Conservation (phyloP, 2,113 vertebrate species). For the Pollachius pollachius region DNA sequence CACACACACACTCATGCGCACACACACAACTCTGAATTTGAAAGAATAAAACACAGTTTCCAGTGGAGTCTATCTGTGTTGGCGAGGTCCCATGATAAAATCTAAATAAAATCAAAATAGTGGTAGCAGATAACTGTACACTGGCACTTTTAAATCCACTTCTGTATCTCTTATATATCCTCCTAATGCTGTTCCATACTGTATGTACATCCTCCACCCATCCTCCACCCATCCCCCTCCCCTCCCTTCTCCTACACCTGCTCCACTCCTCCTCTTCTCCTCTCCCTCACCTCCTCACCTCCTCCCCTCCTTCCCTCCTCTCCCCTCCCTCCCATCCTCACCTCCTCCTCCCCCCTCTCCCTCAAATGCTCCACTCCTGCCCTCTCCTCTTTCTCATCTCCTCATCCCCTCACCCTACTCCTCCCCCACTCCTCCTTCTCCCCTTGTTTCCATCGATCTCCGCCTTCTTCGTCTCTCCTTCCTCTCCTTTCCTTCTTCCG, state of each 20-base stretch:
- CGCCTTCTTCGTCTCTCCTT: not conserved
- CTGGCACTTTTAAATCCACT: no score
- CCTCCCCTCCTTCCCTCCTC: no score
- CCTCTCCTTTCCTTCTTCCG: not conserved
- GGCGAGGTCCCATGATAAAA: no score
- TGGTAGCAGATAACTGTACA: no score
- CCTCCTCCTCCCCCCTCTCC: not conserved
- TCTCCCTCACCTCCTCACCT: not conserved
- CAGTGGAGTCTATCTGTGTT: no score
- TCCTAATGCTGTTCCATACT: not conserved
- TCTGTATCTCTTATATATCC: not conserved
- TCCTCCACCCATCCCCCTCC: not conserved
- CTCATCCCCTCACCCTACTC: not conserved
- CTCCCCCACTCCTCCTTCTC: constrained; percentile 1
- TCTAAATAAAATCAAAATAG: no score
- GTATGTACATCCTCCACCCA: not conserved
- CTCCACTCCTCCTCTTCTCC: not conserved
- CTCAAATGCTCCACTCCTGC: not conserved
- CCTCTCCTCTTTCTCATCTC: not conserved
- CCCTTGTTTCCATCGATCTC: not conserved
- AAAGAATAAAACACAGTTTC: no score
- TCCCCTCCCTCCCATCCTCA: constrained; percentile 1
- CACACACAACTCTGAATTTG: no score
- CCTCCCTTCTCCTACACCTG: not conserved
- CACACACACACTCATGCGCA: no score